A percentile compares a stretch with the other conserved stretches of the same genome.
Conservation (phyloP, 1,140 invertebrate species). For the Littorina saxatilis region DNA sequence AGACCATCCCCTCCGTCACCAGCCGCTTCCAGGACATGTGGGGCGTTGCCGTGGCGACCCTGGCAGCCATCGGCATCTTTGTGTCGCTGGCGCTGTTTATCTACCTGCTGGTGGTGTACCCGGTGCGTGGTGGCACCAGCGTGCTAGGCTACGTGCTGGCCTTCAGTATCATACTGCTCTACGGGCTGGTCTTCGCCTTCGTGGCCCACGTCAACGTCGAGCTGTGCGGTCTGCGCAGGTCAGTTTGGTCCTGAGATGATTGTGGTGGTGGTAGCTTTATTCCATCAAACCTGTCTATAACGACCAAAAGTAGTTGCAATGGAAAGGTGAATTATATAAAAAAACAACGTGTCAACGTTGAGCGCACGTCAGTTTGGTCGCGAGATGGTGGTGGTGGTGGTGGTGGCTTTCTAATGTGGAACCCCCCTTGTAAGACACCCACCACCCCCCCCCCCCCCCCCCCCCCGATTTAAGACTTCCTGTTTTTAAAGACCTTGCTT, state of each 20-base stretch:
- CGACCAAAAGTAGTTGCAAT: too few relatives aligned
- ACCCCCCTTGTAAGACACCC: too few relatives aligned
- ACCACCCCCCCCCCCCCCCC: too few relatives aligned
- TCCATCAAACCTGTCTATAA: too few relatives aligned
- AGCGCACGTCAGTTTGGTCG: too few relatives aligned
- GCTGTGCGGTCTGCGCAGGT: slow-evolving; percentile 76
- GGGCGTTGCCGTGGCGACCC: slow-evolving; percentile 74
- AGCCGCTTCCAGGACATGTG: slow-evolving; percentile 74
- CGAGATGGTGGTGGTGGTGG: too few relatives aligned
- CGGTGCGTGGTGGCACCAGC: slow-evolving; percentile 75
- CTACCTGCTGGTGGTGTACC: slow-evolving; percentile 77
- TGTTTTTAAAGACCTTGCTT: too few relatives aligned
- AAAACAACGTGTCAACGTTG: too few relatives aligned
- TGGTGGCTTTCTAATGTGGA: too few relatives aligned
- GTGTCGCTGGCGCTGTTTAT: slow-evolving; percentile 74
- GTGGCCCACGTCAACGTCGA: slow-evolving; percentile 74
- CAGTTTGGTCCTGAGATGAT: slow-evolving; percentile 38
- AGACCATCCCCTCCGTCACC: slow-evolving; percentile 58
- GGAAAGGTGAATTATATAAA: too few relatives aligned
- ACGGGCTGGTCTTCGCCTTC: slow-evolving; percentile 76
- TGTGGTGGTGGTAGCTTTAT: too few relatives aligned
- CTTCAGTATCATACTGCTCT: slow-evolving; percentile 76
- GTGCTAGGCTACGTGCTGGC: slow-evolving; percentile 77
- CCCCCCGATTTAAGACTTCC: too few relatives aligned
- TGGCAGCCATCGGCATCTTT: slow-evolving; percentile 72